Evolutionary conservation across 2,113 vertebrate species (phyloP).

Genomic region (Brevimyrus niger): DNA sequence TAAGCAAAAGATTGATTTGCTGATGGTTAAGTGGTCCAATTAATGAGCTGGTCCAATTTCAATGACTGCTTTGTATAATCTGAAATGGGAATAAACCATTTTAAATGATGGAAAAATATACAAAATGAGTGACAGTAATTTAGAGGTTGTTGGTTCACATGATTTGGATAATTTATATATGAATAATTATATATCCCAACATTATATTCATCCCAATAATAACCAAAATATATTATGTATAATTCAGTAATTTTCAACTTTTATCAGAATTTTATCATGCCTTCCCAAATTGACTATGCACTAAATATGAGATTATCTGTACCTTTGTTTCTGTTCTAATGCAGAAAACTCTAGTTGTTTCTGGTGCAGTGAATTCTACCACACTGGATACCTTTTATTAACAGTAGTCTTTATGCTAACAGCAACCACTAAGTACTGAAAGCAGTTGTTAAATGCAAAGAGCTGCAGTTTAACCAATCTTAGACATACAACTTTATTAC

Average conservation of each 20-base stretch:
- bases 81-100: slow-evolving; percentile 18
- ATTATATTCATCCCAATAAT: not conserved
- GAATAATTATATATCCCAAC: not conserved
- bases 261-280: not conserved
- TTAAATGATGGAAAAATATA: slow-evolving; percentile 13
- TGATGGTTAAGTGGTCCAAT: slow-evolving; percentile 33
- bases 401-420: not conserved
- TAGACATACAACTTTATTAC: not conserved
- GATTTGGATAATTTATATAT: not conserved
- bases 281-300: not conserved
- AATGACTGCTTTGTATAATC: slow-evolving; percentile 36
- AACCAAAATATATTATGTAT: not conserved
- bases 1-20: slow-evolving; percentile 30
- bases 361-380: not conserved
- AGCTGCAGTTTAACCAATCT: not conserved
- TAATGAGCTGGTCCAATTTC: slow-evolving; percentile 55
- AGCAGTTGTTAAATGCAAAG: not conserved
- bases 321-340: not conserved
- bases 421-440: not conserved
- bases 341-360: not conserved
- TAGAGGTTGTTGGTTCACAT: not conserved
- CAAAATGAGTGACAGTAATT: not conserved
- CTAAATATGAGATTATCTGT: not conserved
- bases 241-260: not conserved
- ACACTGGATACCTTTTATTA: not conserved